Conservation (phyloP, 2,888 invertebrate genomes). For the Philopedon plagiatum region DNA sequence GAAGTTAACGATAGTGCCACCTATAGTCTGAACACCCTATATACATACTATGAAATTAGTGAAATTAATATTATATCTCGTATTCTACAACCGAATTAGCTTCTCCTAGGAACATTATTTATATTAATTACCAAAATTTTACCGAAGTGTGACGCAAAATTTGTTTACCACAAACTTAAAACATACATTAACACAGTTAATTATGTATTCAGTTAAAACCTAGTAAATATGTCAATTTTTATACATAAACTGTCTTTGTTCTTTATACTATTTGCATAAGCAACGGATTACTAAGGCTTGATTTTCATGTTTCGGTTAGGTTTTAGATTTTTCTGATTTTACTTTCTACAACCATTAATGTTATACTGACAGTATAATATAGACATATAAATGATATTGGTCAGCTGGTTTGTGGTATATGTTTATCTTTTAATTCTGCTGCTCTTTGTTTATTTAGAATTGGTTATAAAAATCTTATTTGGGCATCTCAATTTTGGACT, state of each 20-base stretch:
- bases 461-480: too few relatives aligned
- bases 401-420: too few relatives aligned
- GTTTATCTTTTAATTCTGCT: too few relatives aligned
- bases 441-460: too few relatives aligned
- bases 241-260: neutral
- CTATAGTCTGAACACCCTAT: neutral
- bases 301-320: too few relatives aligned
- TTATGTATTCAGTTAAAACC: constrained; percentile 6
- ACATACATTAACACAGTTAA: neutral
- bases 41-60: neutral
- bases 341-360: too few relatives aligned
- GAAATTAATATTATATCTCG: neutral
- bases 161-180: constrained; percentile 7
- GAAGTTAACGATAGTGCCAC: too few relatives aligned
- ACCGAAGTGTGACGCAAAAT: neutral
- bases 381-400: too few relatives aligned
- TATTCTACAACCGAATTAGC: neutral
- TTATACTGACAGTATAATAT: too few relatives aligned
- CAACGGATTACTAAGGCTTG: too few relatives aligned
- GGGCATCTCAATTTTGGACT: too few relatives aligned
- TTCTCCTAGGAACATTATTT: neutral
- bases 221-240: constrained; percentile 6
- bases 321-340: too few relatives aligned
- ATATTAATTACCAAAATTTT: neutral
- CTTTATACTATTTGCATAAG: neutral